A percentile compares a stretch with the other conserved stretches of the same genome.
Evolutionary conservation across 1,140 invertebrate species (phyloP).

Genomic region (Ceratina australensis): DNA sequence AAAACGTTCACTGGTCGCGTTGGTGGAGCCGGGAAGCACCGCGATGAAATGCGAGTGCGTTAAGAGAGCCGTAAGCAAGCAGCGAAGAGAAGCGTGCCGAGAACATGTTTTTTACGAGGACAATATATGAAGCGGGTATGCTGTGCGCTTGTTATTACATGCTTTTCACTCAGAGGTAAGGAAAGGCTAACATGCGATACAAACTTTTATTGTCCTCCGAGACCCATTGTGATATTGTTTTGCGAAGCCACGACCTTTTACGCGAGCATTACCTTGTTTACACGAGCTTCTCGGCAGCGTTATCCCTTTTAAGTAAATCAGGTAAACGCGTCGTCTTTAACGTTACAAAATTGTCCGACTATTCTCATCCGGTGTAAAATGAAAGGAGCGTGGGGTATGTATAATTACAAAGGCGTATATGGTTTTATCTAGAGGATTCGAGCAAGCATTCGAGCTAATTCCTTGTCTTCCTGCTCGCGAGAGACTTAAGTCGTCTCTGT

Average conservation of each 20-base stretch:
- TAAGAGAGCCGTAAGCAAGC: neutral
- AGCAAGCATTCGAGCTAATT: constrained; percentile 10
- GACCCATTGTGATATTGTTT: constrained; percentile 18
- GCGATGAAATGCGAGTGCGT: constrained; percentile 10
- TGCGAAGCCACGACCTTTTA: neutral
- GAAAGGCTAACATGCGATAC: neutral
- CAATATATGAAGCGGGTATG: constrained; percentile 19
- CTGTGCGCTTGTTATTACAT: constrained; percentile 16
- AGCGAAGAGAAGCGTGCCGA: neutral
- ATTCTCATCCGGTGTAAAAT: neutral
- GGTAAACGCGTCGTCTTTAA: neutral
- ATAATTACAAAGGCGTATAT: neutral
- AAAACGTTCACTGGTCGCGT: constrained; percentile 30
- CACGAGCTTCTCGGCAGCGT: neutral
- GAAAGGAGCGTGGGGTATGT: neutral
- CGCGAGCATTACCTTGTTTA: neutral
- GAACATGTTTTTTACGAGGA: constrained; percentile 8
- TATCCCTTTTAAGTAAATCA: neutral
- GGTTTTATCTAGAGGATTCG: neutral
- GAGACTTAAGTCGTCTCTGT: constrained; percentile 6
- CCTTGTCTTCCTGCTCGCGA: neutral
- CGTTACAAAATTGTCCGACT: neutral
- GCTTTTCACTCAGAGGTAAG: neutral
- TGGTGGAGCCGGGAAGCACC: constrained; percentile 1
- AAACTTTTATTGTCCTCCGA: constrained; percentile 1